A percentile compares a stretch with the other conserved stretches of the same genome.
Evolutionary conservation across 2,888 invertebrate genomes (phyloP).

Genomic region (Tipula helvola): DNA sequence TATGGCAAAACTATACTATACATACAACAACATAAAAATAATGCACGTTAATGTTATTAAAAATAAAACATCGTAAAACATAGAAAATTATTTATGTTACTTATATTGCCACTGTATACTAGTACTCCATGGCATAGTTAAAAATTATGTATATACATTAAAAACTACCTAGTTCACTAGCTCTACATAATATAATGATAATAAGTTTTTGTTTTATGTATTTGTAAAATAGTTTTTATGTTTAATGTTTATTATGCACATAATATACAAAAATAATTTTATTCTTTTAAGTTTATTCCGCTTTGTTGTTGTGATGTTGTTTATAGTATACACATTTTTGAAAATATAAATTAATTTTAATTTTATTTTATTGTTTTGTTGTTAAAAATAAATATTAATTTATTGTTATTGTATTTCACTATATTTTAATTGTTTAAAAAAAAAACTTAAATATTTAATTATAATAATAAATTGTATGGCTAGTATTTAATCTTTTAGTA

Average conservation of each 20-base stretch:
- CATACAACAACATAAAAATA: background rate
- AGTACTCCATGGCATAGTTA: background rate
- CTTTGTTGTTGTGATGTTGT: background rate
- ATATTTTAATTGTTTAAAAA: no score
- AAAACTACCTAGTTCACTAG: background rate
- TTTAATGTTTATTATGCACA: background rate
- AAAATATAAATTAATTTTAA: no score
- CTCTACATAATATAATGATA: background rate
- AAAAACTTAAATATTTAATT: no score
- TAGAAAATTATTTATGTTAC: background rate
- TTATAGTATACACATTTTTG: background rate
- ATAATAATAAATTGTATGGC: no score
- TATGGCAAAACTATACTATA: background rate
- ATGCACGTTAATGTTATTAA: background rate
- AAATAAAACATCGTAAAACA: background rate
- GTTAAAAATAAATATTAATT: no score
- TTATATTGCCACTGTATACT: background rate
- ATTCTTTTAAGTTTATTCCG: background rate
- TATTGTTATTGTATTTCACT: no score
- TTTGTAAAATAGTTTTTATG: background rate
- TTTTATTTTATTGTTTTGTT: no score
- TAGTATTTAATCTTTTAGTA: no score
- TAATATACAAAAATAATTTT: background rate
- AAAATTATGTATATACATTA: background rate
- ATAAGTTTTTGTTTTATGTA: background rate